phyloP scores from a whole-genome alignment of 2,888 invertebrate genomes.

The Chalcosyrphus nemorum region DNA sequence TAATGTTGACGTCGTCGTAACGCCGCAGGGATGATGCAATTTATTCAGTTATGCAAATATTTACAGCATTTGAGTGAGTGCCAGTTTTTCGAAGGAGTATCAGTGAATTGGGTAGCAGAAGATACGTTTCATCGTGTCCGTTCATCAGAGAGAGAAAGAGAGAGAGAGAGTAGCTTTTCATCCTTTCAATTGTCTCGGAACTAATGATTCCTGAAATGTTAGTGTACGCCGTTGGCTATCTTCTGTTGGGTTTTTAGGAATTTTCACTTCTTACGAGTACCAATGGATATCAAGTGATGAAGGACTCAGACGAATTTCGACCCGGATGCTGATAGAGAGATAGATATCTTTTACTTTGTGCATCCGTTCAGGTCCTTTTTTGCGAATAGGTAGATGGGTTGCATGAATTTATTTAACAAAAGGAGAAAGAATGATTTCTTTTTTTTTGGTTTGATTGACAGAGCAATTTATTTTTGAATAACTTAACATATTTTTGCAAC shows the following conservation, averaged over 20 bases:
- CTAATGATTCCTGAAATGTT: conserved; percentile 49
- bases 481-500: not conserved
- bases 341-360: not conserved
- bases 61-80: conserved; percentile 41
- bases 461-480: conserved; percentile 59
- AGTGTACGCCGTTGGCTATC: conserved; percentile 38
- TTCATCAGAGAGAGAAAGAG: conserved; percentile 30
- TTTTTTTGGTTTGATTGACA: conserved; percentile 53
- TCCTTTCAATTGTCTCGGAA: conserved; percentile 28
- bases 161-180: conserved; percentile 15
- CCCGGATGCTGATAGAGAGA: not conserved
- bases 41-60: conserved; percentile 62
- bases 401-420: conserved; percentile 25
- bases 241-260: conserved; percentile 2
- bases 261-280: no score
- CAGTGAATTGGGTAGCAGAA: not conserved
- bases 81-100: not conserved
- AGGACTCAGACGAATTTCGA: not conserved
- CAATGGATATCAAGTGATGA: not conserved
- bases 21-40: conserved; percentile 56
- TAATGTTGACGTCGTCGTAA: not conserved
- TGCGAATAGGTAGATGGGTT: not conserved
- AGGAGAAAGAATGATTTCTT: no score
- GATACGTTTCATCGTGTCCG: conserved; percentile 12
- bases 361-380: not conserved